Evolutionary conservation across 1,140 invertebrate genomes (phyloP), one percentile per base, ranked within the genome.

Genomic region (Anthonomus grandis): DNA sequence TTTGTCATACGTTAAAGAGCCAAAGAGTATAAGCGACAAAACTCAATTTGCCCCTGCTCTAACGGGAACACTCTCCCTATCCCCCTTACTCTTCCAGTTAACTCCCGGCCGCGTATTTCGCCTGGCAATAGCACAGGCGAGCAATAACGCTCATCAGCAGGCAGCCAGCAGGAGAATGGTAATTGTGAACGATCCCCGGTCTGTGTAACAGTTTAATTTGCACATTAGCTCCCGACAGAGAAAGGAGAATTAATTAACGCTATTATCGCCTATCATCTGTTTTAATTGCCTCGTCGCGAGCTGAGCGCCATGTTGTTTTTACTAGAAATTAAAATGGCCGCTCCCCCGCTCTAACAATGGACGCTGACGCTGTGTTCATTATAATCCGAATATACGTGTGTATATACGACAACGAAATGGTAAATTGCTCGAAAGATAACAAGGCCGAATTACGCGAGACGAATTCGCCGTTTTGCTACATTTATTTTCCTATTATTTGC

Each of bases 261-360:
- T 64, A 72, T 73, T 74, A 74, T 74, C 72, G 72, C 69, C 69
- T 70, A 74, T 74, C 72, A 74, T 72, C 72, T 70, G 72, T 70
- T 74, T 74, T 74, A 74, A 74, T 74, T 74, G 72, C 72, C 69
- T 65, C 57, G n/a, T n/a, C n/a, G 62, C 63, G 64, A 64, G 48
- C 27, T 8, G 64, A 62, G 64, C 69, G 70, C 70, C 70, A 72
- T 72, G 69, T 72, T 72, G 70, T 72, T 72, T 72, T 72, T 72
- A 65, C 68, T 63, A 61, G 68, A 70, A 71, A 73, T 73, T 73
- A 73, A 73, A 73, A 73, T 73, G 70, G 71, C 71, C 69, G 70
- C 65, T 63, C 65, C 65, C 64, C 57, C n/a, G n/a, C n/a, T n/a
- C 65, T 60, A 65, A 69, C 64, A 70, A 70, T 64, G 68, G 65